Conservation (phyloP, 2,888 invertebrate species). For the Synanthedon myopaeformis region DNA sequence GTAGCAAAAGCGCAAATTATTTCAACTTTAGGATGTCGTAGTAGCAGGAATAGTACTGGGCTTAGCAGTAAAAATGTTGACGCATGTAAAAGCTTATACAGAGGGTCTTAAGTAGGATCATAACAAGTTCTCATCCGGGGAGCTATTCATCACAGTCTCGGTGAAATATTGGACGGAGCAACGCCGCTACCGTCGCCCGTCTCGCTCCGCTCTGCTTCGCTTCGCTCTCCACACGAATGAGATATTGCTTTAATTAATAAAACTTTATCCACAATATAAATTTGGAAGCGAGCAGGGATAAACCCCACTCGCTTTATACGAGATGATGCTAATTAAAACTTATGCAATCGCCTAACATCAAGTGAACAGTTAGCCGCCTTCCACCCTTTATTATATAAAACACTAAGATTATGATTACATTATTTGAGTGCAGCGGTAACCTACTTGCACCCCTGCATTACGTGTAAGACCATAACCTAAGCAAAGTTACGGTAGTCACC, state of each 20-base stretch:
- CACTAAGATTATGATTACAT: no score
- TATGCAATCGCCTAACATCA: no score
- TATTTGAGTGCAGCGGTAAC: no score
- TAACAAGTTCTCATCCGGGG: conserved; percentile 16
- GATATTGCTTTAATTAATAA: conserved; percentile 39
- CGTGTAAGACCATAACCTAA: no score
- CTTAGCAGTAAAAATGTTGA: neutral
- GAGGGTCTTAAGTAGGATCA: conserved; percentile 13
- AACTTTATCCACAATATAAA: conserved; percentile 20
- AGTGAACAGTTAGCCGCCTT: no score
- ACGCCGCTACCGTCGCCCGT: conserved; percentile 2
- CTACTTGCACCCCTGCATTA: no score
- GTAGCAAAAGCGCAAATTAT: neutral
- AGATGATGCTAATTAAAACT: neutral
- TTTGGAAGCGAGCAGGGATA: conserved; percentile 9
- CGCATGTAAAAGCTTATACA: neutral
- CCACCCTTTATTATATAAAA: no score
- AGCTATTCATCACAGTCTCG: conserved; percentile 19
- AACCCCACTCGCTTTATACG: neutral
- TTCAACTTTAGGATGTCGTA: no score
- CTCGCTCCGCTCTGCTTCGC: neutral
- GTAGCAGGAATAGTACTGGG: no score
- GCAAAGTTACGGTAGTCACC: no score
- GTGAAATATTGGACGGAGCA: conserved; percentile 5
- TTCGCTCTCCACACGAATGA: conserved; percentile 16